Evolutionary conservation across 2,888 invertebrate species (phyloP).

Genomic region (Thera britannica): DNA sequence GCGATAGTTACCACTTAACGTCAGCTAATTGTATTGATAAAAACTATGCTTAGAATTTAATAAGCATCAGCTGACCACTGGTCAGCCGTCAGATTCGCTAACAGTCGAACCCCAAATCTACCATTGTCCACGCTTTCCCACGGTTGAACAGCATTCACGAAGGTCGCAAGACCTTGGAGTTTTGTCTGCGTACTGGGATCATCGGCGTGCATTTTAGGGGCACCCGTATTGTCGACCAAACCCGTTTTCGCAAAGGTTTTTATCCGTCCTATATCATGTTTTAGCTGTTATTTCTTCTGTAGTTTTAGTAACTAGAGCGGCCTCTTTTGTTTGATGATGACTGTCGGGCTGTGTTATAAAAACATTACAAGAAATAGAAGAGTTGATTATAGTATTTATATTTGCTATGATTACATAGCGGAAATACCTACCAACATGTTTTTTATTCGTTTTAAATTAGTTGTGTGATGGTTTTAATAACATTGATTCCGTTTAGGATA

Average conservation of each 20-base stretch:
- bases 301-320: slow-evolving; percentile 36
- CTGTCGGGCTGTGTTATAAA: slow-evolving; percentile 32
- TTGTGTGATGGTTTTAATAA: not conserved
- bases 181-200: slow-evolving; percentile 34
- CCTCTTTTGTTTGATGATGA: slow-evolving; percentile 35
- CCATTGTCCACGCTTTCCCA: slow-evolving; percentile 41
- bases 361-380: slow-evolving; percentile 28
- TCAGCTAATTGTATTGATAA: no score
- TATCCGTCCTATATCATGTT: slow-evolving; percentile 21
- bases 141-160: slow-evolving; percentile 29
- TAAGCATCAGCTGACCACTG: not conserved
- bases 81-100: slow-evolving; percentile 25
- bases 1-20: no score
- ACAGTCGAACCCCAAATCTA: slow-evolving; percentile 26
- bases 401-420: slow-evolving; percentile 12
- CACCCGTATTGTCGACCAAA: slow-evolving; percentile 31
- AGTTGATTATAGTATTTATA: slow-evolving; percentile 26
- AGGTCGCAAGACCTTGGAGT: slow-evolving; percentile 42
- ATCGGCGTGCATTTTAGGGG: slow-evolving; percentile 23
- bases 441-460: slow-evolving; percentile 4
- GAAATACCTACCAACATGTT: slow-evolving; percentile 7
- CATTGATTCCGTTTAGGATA: no score
- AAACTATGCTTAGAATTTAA: not conserved
- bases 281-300: not conserved
- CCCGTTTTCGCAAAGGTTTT: slow-evolving; percentile 29